Evolutionary conservation across 2,113 vertebrate species (phyloP).

Genomic region (Austrofundulus limnaeus): DNA sequence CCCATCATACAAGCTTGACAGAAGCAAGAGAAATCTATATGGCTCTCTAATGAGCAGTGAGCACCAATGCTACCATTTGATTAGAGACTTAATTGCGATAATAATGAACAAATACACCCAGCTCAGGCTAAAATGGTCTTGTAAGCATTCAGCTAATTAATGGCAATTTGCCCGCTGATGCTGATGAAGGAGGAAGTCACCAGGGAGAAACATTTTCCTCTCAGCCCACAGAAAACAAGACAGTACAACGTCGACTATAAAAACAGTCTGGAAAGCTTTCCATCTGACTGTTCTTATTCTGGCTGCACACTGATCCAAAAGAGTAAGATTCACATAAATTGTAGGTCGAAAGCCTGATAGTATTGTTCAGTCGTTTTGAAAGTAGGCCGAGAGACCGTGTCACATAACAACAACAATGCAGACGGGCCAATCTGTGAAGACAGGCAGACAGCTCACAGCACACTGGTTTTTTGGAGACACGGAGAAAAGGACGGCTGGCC

Average conservation of each 20-base stretch:
- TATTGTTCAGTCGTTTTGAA: constrained; percentile 53
- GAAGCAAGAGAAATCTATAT: constrained; percentile 59
- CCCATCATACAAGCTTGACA: constrained; percentile 48
- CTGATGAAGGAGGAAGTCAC: constrained; percentile 58
- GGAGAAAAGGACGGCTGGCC: constrained; percentile 40
- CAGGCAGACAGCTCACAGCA: constrained; percentile 25
- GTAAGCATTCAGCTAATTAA: constrained; percentile 73
- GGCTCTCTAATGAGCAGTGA: constrained; percentile 65
- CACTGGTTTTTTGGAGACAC: constrained; percentile 23
- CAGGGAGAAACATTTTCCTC: constrained; percentile 37
- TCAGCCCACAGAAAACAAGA: constrained; percentile 26
- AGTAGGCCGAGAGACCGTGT: constrained; percentile 50
- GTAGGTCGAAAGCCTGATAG: constrained; percentile 56
- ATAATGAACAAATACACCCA: constrained; percentile 76
- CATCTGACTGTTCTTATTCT: constrained; percentile 7
- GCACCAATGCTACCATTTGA: constrained; percentile 60
- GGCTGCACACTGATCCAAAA: constrained; percentile 13
- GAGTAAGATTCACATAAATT: constrained; percentile 38
- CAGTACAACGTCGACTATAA: constrained; percentile 23
- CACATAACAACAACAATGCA: constrained; percentile 48
- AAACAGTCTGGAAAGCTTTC: constrained; percentile 32
- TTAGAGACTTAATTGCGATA: constrained; percentile 71
- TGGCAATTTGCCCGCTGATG: constrained; percentile 63
- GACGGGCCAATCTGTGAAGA: constrained; percentile 17
- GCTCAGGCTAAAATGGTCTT: constrained; percentile 49